Base-by-base conservation (phyloP, 2,888 invertebrate species). In the Mythimna vitellina region DNA sequence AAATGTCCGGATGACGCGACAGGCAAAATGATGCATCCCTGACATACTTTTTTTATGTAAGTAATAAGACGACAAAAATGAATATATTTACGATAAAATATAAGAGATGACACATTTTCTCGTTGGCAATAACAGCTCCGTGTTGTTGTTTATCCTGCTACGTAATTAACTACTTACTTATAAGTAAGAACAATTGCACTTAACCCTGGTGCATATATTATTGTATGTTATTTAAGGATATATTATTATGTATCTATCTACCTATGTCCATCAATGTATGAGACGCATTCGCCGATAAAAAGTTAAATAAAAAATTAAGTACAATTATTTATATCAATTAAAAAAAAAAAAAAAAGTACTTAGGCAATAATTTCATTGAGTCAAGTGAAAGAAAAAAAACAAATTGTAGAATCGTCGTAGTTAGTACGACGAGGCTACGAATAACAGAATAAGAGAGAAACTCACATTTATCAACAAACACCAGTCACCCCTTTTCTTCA, bases 71-170 rank as follows among this genome's bases (percentile, higher is more conserved):
- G 32, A 20, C 9, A 17, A 65, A 22, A 49, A 49, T 32, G 9
- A 57, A 32, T 17, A 25, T 29, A 54, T 22, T 14, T 20, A 53
- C 25, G 29, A n/a, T 25, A 38, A n/a, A 42, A 49, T 46, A 5
- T 61, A 60, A 56, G 9, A 42, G 42, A 42, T 75, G 68, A 75
- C 65, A 25, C n/a, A 69, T 32, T 65, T 49, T 42, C 6, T n/a
- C 14, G 22, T 60, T 29, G 35, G 17, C 63, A 56, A 38, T 29
- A 66, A 35, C 22, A 29, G 29, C 10, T 8, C 5, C n/a, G 6
- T 63, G 9, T 32, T 56, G 60, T 46, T 65, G 57, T 74, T 75
- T 75, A 61, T 76, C 66, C 81, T 76, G 70, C 14, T 63, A 54
- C 3, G 32, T 63, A n/a, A 9, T 4, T 25, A 29, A 29, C 29